Evolutionary conservation across 2,797 vertebrate genomes (phyloP).

Genomic region (Urosaurus nigricauda): DNA sequence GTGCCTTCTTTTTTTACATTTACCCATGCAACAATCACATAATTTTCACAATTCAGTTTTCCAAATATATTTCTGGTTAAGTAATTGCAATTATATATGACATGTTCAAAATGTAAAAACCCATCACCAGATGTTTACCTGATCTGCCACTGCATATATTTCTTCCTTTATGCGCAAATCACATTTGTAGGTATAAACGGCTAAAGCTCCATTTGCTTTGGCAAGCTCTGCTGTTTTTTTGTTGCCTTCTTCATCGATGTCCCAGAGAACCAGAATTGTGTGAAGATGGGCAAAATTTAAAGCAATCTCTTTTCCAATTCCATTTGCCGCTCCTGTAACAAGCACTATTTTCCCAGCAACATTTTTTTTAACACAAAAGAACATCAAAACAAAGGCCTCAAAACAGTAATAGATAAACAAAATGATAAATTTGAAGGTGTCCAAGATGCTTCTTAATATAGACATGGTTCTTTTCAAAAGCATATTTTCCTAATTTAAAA

Average conservation of each 20-base stretch:
- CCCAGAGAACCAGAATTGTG: conserved; percentile 88
- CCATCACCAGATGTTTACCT: conserved; percentile 74
- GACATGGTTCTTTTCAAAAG: conserved; percentile 25
- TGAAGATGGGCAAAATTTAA: conserved; percentile 81
- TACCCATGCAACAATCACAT: not conserved
- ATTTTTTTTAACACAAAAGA: conserved; percentile 75
- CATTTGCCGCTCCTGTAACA: conserved; percentile 87
- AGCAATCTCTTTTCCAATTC: conserved; percentile 87
- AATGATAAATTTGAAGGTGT: conserved; percentile 78
- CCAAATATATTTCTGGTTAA: not conserved
- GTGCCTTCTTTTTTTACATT: not conserved
- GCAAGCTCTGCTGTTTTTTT: conserved; percentile 82
- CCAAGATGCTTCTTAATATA: conserved; percentile 82
- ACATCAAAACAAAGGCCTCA: conserved; percentile 74
- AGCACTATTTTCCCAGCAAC: conserved; percentile 88
- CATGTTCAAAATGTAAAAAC: conserved; percentile 73
- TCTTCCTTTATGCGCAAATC: conserved; percentile 86
- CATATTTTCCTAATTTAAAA: not conserved
- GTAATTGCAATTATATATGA: not conserved
- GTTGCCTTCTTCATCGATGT: conserved; percentile 86
- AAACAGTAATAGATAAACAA: conserved; percentile 80
- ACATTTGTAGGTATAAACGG: conserved; percentile 82
- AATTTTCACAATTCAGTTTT: not conserved
- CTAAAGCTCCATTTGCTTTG: conserved; percentile 70
- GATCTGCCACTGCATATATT: conserved; percentile 85